Evolutionary conservation across 2,797 vertebrate genomes (phyloP).

Genomic region (Chrosomus eos): DNA sequence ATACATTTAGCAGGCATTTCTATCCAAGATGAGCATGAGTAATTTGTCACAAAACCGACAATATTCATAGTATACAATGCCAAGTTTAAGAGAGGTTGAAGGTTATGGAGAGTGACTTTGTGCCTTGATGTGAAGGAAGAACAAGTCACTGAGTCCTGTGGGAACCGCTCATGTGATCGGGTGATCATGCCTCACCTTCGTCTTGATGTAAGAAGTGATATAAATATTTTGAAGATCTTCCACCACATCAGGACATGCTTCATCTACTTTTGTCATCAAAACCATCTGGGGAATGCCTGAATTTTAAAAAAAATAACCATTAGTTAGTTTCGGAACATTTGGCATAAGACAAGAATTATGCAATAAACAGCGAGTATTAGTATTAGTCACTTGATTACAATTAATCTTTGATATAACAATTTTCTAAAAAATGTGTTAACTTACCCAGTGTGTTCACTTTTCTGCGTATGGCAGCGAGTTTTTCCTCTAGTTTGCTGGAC

Average conservation of each 20-base stretch:
- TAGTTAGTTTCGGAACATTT: background rate
- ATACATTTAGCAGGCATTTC: no score
- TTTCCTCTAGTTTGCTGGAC: constrained; percentile 60
- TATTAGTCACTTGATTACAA: no score
- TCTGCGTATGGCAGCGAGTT: constrained; percentile 62
- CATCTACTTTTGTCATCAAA: constrained; percentile 72
- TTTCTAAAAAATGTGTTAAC: background rate
- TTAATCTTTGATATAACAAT: no score
- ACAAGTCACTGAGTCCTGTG: no score
- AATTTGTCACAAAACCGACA: no score
- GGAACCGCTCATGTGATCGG: no score
- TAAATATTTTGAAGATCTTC: constrained; percentile 62
- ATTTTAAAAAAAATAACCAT: background rate
- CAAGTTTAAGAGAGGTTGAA: no score
- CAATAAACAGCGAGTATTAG: background rate
- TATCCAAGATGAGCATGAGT: no score
- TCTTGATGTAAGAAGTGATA: constrained; percentile 62
- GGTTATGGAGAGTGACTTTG: background rate
- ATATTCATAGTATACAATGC: no score
- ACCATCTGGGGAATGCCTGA: constrained; percentile 72
- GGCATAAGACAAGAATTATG: background rate
- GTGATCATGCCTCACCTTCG: constrained; percentile 56
- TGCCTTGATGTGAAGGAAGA: background rate
- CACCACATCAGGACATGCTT: constrained; percentile 64
- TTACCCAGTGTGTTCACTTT: constrained; percentile 67